A percentile compares a stretch with the other conserved stretches of the same genome.
phyloP scores from a whole-genome alignment of 2,797 vertebrate genomes.

The Champsocephalus gunnari region DNA sequence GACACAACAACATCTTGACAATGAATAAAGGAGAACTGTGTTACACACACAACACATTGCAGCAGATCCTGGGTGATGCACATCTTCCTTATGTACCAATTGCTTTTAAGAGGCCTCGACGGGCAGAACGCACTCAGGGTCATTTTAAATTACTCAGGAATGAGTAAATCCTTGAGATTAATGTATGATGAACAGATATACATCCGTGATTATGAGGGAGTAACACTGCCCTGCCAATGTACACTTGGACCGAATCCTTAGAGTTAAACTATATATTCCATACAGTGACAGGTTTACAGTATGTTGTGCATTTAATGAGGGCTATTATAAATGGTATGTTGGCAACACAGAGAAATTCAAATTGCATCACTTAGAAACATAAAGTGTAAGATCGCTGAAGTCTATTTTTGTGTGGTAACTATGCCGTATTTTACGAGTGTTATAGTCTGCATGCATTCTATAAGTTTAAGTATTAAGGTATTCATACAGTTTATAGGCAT shows the following conservation, averaged over 20 bases:
- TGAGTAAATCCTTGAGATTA: constrained; percentile 68
- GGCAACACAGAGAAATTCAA: constrained; percentile 33
- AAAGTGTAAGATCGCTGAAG: background rate
- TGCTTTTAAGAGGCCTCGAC: constrained; percentile 54
- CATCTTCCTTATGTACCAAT: constrained; percentile 44
- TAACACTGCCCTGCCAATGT: constrained; percentile 53
- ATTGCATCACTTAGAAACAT: constrained; percentile 6
- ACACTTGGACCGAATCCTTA: constrained; percentile 57
- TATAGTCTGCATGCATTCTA: background rate
- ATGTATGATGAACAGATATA: constrained; percentile 57
- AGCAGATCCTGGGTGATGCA: constrained; percentile 10
- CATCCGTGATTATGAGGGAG: constrained; percentile 49
- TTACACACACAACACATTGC: background rate
- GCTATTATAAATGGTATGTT: constrained; percentile 38
- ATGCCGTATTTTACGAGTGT: background rate
- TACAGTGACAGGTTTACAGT: constrained; percentile 67
- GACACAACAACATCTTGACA: background rate
- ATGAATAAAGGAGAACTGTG: background rate
- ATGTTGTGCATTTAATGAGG: constrained; percentile 55
- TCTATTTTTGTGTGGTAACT: background rate
- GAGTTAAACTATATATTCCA: constrained; percentile 58
- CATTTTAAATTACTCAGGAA: constrained; percentile 58
- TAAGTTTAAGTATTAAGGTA: background rate
- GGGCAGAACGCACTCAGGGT: constrained; percentile 46
- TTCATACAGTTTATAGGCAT: background rate